phyloP scores from a whole-genome alignment of 1,140 invertebrate genomes.

The Drosophila biarmipes region DNA sequence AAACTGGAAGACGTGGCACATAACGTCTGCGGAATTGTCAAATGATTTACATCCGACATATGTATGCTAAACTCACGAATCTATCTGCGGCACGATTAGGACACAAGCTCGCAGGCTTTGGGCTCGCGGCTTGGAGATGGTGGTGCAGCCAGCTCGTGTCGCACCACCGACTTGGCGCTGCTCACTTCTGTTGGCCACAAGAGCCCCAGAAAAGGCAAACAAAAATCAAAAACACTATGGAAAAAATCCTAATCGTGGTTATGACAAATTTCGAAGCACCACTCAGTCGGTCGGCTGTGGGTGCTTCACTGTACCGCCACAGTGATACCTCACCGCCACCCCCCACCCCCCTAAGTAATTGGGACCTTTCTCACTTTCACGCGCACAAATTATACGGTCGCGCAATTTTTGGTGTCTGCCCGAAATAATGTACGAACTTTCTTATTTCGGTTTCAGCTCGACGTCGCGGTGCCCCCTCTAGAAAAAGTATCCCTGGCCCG shows the following conservation, averaged over 20 bases:
- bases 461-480: neutral
- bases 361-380: slow-evolving; percentile 82
- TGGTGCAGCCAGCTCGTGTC: slow-evolving; percentile 52
- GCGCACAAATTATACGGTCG: slow-evolving; percentile 79
- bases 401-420: slow-evolving; percentile 70
- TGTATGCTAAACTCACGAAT: slow-evolving; percentile 81
- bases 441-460: slow-evolving; percentile 58
- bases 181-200: neutral
- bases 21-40: slow-evolving; percentile 73
- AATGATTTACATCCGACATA: slow-evolving; percentile 82
- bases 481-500: neutral
- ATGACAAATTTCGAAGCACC: slow-evolving; percentile 76
- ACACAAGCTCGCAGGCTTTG: slow-evolving; percentile 62
- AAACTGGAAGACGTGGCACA: slow-evolving; percentile 20
- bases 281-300: slow-evolving; percentile 15
- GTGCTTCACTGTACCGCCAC: slow-evolving; percentile 22
- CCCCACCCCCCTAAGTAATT: slow-evolving; percentile 56
- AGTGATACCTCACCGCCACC: neutral
- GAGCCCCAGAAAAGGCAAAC: no score
- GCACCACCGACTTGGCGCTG: slow-evolving; percentile 2
- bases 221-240: neutral
- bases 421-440: slow-evolving; percentile 81
- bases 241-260: slow-evolving; percentile 72
- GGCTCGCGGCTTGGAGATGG: slow-evolving; percentile 22
- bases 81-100: slow-evolving; percentile 80